These are phyloP conservation scores for Anastatus disparis DNA, from an alignment of 1,140 invertebrate genomes.

Conservation along the genomic window DNA sequence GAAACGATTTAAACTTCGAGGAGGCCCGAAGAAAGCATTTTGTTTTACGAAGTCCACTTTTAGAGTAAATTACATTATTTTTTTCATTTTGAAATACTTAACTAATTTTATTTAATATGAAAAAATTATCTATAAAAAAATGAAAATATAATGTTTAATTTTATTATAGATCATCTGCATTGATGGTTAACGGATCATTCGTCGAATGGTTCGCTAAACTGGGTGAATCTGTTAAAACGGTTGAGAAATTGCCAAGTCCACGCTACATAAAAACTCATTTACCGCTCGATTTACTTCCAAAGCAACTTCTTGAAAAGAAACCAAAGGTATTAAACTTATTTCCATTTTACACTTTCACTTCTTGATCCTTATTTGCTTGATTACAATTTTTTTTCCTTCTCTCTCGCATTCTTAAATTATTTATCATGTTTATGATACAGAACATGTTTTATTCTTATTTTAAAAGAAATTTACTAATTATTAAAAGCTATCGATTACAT, in stretches of 20 bases:
- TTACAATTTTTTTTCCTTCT: not conserved
- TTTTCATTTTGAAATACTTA: conserved; percentile 13
- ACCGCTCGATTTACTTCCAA: conserved; percentile 78
- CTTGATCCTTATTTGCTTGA: not conserved
- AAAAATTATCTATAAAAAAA: not conserved
- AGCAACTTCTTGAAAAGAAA: conserved; percentile 74
- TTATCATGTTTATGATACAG: not conserved
- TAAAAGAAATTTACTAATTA: no score
- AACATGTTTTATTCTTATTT: no score
- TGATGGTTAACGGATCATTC: conserved; percentile 63
- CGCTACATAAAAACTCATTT: conserved; percentile 86
- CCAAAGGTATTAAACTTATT: conserved; percentile 71
- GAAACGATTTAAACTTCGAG: conserved; percentile 81
- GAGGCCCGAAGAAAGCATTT: conserved; percentile 75
- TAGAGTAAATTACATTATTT: conserved; percentile 66
- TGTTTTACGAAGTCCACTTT: conserved; percentile 68
- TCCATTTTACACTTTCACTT: conserved; percentile 24
- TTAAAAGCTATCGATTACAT: no score
- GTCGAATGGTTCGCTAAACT: conserved; percentile 62
- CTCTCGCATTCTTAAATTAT: not conserved
- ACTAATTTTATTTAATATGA: not conserved
- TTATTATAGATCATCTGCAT: conserved; percentile 61
- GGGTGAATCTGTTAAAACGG: conserved; percentile 75
- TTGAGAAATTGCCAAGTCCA: conserved; percentile 74
- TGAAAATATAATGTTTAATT: not conserved